Conservation (phyloP, 2,113 vertebrate genomes). For the Oxyruncus cristatus region DNA sequence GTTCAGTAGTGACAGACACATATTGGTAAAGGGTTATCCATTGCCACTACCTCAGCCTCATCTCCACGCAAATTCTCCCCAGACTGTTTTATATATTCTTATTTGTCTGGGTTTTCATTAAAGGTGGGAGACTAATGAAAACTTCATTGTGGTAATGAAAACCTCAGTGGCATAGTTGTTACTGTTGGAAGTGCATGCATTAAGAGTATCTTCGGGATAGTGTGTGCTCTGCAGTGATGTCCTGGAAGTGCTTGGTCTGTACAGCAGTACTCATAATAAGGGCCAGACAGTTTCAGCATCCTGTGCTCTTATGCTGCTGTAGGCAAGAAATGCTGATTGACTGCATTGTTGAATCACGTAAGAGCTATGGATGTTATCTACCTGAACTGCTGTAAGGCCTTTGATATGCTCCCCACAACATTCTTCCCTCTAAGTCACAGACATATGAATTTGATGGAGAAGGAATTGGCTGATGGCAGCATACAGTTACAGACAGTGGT, state of each 20-base stretch:
- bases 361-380: neutral
- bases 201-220: neutral
- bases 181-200: neutral
- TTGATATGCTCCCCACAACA: rapidly evolving
- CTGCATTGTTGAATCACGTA: neutral
- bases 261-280: neutral
- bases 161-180: too few relatives aligned
- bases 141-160: neutral
- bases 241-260: neutral
- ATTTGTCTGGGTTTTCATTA: neutral
- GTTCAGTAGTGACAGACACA: neutral
- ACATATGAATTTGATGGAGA: neutral
- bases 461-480: neutral
- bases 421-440: neutral
- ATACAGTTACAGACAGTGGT: neutral
- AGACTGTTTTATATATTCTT: neutral
- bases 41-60: neutral
- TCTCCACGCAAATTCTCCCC: neutral
- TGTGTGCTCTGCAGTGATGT: neutral
- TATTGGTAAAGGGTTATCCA: neutral
- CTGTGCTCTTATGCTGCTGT: neutral
- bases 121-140: neutral
- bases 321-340: neutral
- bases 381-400: neutral
- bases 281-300: neutral